These are phyloP conservation scores for Planococcus citri DNA, from an alignment of 1,140 invertebrate species.

Conservation along the genomic window DNA sequence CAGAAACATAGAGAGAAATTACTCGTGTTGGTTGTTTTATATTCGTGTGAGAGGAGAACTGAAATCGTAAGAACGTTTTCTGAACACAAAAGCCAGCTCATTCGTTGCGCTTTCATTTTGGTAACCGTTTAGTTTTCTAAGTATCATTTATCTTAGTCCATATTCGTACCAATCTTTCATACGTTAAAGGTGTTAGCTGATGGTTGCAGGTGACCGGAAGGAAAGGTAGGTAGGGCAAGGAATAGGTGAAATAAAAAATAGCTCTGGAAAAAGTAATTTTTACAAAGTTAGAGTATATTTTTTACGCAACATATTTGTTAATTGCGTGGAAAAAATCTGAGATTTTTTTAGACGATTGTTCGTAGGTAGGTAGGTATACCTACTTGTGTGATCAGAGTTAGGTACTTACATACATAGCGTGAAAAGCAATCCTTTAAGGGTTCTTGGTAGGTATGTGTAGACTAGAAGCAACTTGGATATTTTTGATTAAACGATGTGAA, in stretches of 20 bases:
- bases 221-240: not conserved
- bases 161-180: slow-evolving; percentile 3
- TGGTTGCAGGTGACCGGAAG: not conserved
- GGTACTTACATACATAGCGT: too few species aligned
- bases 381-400: too few species aligned
- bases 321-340: not conserved
- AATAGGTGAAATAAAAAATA: slow-evolving; percentile 4
- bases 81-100: slow-evolving; percentile 12
- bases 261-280: not conserved
- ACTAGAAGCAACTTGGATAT: too few species aligned
- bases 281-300: not conserved
- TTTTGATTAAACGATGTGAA: too few species aligned
- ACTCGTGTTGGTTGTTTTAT: slow-evolving; percentile 14
- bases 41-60: slow-evolving; percentile 9
- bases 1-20: slow-evolving; percentile 15
- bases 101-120: slow-evolving; percentile 11
- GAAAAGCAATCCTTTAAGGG: too few species aligned
- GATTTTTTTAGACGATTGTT: too few species aligned
- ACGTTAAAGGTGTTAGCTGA: not conserved
- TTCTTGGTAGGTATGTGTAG: too few species aligned
- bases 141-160: slow-evolving; percentile 19
- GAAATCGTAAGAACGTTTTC: slow-evolving; percentile 14
- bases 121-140: slow-evolving; percentile 6
- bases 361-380: too few species aligned
- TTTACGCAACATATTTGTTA: not conserved